These are phyloP conservation scores for Turnix velox DNA, from an alignment of 2,113 vertebrate genomes.

Conservation along the genomic window DNA sequence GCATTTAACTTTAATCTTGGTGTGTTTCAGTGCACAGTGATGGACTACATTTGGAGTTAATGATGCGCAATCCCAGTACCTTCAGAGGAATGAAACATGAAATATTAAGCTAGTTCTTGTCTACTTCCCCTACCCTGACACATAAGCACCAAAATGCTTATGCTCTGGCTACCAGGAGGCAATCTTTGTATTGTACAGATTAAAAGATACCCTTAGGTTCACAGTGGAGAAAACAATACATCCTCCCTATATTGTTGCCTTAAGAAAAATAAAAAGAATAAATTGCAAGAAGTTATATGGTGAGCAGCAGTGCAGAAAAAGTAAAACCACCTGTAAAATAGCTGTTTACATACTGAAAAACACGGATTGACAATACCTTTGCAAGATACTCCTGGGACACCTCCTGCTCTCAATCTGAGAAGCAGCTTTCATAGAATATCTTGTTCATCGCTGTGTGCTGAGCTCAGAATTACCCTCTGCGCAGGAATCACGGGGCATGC, in stretches of 20 bases:
- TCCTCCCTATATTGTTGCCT: background rate
- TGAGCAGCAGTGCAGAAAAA: background rate
- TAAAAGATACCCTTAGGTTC: background rate
- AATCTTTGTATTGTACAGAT: background rate
- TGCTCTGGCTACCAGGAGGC: background rate
- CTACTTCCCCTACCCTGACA: background rate
- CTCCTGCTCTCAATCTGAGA: background rate
- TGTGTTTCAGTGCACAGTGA: background rate
- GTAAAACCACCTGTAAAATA: background rate
- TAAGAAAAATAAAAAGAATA: background rate
- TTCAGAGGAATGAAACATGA: background rate
- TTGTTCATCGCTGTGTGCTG: background rate
- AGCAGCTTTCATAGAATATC: background rate
- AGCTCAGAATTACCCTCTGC: background rate
- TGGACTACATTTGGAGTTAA: background rate
- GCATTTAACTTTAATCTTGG: background rate
- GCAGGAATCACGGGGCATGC: background rate
- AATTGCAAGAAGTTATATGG: background rate
- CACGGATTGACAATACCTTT: background rate
- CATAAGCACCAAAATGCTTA: background rate
- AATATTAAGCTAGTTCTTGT: background rate
- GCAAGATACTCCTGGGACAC: background rate
- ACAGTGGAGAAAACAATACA: background rate
- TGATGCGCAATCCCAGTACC: background rate
- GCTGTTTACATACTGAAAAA: background rate